Conservation (phyloP, 2,797 vertebrate genomes). For the Epinephelus coioides region DNA sequence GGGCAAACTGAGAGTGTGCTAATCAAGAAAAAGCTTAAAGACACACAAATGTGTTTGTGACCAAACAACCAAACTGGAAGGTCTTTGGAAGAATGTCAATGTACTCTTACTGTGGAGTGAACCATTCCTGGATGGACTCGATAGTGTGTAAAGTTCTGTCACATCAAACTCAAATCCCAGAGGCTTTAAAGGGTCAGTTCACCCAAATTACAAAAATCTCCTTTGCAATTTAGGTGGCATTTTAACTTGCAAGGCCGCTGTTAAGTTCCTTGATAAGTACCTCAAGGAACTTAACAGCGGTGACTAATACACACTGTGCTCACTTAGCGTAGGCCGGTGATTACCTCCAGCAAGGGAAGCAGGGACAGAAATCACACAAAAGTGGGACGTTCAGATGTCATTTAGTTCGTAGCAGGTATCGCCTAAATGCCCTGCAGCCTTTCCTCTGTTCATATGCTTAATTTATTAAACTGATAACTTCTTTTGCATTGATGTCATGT, state of each 20-base stretch:
- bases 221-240: conserved; percentile 21
- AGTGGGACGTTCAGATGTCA: conserved; percentile 54
- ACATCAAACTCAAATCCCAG: conserved; percentile 25
- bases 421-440: conserved; percentile 66
- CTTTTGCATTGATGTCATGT: conserved; percentile 91
- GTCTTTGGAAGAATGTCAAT: conserved; percentile 35
- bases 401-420: conserved; percentile 76
- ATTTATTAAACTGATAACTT: conserved; percentile 93
- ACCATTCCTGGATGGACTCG: conserved; percentile 41
- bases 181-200: conserved; percentile 20
- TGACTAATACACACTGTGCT: conserved; percentile 19
- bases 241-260: conserved; percentile 18
- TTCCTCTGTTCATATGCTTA: conserved; percentile 92
- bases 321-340: conserved; percentile 23
- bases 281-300: not conserved
- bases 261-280: conserved; percentile 9
- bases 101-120: conserved; percentile 41
- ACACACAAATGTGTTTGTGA: conserved; percentile 50
- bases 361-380: conserved; percentile 44
- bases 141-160: conserved; percentile 23
- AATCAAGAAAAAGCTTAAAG: conserved; percentile 38
- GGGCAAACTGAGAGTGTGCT: not conserved
- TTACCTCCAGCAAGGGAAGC: conserved; percentile 51
- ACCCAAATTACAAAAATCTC: conserved; percentile 14
- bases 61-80: conserved; percentile 48